Percentiles rank a stretch among this genome's conserved stretches.
Evolutionary conservation across 2,113 vertebrate genomes (phyloP).

Genomic region (Silurus meridionalis): DNA sequence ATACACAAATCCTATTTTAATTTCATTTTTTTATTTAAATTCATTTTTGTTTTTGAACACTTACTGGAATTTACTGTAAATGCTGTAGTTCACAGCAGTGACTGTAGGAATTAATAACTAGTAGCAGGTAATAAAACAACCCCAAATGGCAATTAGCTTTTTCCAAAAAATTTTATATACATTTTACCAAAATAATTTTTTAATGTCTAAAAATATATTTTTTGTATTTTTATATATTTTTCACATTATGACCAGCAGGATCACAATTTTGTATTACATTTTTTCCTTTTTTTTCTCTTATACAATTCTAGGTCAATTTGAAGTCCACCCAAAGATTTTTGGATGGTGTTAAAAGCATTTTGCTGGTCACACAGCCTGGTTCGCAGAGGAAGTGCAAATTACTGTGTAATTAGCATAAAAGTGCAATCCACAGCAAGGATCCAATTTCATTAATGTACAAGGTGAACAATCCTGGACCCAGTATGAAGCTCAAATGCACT

Average conservation of each 20-base stretch:
- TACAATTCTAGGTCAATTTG: background rate
- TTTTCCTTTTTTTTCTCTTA: background rate
- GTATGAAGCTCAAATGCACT: slow-evolving; percentile 26
- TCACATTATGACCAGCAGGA: too few species aligned
- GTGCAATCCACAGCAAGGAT: slow-evolving; percentile 28
- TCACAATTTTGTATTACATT: too few species aligned
- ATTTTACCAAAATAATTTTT: too few species aligned
- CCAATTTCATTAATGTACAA: slow-evolving; percentile 40
- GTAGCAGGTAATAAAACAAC: background rate
- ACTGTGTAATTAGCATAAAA: slow-evolving; percentile 40
- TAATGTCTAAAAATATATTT: too few species aligned
- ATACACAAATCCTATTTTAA: background rate
- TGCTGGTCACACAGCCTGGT: slow-evolving; percentile 20
- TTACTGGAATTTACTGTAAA: background rate
- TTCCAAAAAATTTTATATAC: too few species aligned
- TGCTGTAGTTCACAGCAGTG: background rate
- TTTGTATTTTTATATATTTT: too few species aligned
- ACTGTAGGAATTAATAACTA: background rate
- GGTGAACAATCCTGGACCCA: slow-evolving; percentile 36
- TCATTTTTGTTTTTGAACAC: background rate
- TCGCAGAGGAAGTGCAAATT: slow-evolving; percentile 26
- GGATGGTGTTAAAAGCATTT: slow-evolving; percentile 27
- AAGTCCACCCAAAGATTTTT: too few species aligned
- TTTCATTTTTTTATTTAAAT: background rate
- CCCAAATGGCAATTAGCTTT: too few species aligned